phyloP scores from a whole-genome alignment of 2,888 invertebrate genomes.

The Coenonympha arcania region DNA sequence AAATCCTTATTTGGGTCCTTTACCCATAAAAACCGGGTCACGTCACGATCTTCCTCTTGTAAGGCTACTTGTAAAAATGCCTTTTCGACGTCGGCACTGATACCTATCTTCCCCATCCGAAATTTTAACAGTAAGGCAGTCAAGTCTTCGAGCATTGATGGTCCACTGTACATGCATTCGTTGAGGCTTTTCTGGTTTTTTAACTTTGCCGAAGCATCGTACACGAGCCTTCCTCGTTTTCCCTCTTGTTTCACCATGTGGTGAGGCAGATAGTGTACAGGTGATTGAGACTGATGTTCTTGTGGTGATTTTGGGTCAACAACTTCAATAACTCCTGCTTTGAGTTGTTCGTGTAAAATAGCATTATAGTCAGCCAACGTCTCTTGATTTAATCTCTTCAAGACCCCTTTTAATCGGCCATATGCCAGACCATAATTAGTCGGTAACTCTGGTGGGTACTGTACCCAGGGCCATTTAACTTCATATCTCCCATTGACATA shows the following conservation, averaged over 20 bases:
- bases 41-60: no score
- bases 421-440: slow-evolving; percentile 22
- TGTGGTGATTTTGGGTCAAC: slow-evolving; percentile 20
- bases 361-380: slow-evolving; percentile 2
- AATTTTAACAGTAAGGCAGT: slow-evolving; percentile 29
- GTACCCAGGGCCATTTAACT: slow-evolving; percentile 26
- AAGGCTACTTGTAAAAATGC: slow-evolving; percentile 31
- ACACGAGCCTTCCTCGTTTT: no score
- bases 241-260: no score
- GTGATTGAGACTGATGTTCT: slow-evolving; percentile 29
- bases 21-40: no score
- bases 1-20: slow-evolving; percentile 14
- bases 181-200: no score
- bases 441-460: slow-evolving; percentile 21
- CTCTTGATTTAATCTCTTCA: slow-evolving; percentile 11
- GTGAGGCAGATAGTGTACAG: no score
- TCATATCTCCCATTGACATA: no score
- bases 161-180: no score
- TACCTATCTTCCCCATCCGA: slow-evolving; percentile 23
- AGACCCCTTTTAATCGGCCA: slow-evolving; percentile 17
- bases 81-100: slow-evolving; percentile 32
- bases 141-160: slow-evolving; percentile 29
- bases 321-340: slow-evolving; percentile 15
- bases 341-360: slow-evolving; percentile 12
- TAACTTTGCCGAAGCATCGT: no score